A percentile compares a stretch with the other conserved stretches of the same genome.
These are phyloP conservation scores for Cephonodes hylas DNA, from an alignment of 2,888 invertebrate genomes.

Conservation along the genomic window DNA sequence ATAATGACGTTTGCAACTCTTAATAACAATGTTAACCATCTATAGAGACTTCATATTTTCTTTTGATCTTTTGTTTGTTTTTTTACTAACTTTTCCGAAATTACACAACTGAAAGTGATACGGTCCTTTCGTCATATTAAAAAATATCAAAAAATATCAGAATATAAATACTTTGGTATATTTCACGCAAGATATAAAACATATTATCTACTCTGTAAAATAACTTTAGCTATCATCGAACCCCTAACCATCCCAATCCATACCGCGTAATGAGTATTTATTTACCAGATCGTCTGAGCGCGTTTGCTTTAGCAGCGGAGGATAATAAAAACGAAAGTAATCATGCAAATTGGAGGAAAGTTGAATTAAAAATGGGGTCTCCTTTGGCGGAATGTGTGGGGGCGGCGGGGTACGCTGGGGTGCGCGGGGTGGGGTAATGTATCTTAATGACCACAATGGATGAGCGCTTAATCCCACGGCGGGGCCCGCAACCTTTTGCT, in stretches of 20 bases:
- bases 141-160: too few relatives aligned
- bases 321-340: constrained; percentile 80
- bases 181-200: too few relatives aligned
- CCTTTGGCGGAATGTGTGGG: constrained; percentile 28
- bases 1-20: too few relatives aligned
- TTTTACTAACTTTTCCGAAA: too few relatives aligned
- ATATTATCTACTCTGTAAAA: neutral
- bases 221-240: neutral
- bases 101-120: too few relatives aligned
- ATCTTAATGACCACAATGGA: constrained; percentile 81
- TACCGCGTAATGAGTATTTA: neutral
- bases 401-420: constrained; percentile 29
- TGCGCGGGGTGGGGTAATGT: constrained; percentile 54
- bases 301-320: constrained; percentile 24
- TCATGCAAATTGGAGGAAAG: constrained; percentile 81
- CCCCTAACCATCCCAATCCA: neutral
- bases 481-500: constrained; percentile 61
- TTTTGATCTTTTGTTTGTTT: too few relatives aligned
- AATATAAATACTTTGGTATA: too few relatives aligned
- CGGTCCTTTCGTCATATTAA: too few relatives aligned
- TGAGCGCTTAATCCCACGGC: constrained; percentile 69
- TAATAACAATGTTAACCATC: too few relatives aligned
- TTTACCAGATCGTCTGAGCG: neutral
- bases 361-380: constrained; percentile 79
- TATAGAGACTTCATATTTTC: neutral